These are phyloP conservation scores for Augochlora pura DNA, from an alignment of 1,140 invertebrate species.

Conservation along the genomic window DNA sequence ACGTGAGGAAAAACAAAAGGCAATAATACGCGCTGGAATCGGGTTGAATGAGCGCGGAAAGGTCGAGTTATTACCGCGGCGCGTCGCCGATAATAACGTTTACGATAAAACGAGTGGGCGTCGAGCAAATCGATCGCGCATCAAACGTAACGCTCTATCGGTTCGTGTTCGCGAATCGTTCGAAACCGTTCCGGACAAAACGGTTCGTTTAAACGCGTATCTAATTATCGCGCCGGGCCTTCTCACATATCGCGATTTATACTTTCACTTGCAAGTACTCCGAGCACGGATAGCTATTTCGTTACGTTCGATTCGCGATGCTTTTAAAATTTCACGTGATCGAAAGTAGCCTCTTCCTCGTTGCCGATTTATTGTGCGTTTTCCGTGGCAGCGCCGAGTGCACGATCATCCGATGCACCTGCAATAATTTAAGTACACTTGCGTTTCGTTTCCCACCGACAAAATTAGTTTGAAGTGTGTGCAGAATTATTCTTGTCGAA, in stretches of 20 bases:
- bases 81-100: slow-evolving; percentile 10
- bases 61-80: background rate
- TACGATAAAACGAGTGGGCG: background rate
- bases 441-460: no score
- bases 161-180: background rate
- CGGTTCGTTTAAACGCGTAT: slow-evolving; percentile 5
- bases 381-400: background rate
- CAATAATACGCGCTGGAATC: slow-evolving; percentile 12
- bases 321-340: background rate
- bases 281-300: background rate
- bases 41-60: background rate
- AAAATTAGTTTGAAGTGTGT: no score
- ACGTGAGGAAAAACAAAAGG: slow-evolving; percentile 34
- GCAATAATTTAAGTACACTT: no score
- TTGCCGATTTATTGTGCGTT: background rate
- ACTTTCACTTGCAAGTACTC: slow-evolving; percentile 27
- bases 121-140: slow-evolving; percentile 9
- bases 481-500: no score
- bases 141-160: slow-evolving; percentile 2
- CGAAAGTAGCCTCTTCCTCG: background rate
- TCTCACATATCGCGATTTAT: slow-evolving; percentile 5
- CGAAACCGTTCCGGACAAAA: background rate
- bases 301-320: background rate
- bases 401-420: no score
- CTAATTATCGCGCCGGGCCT: slow-evolving; percentile 31